Evolutionary conservation across 1,140 invertebrate species (phyloP).

Genomic region (Drosophila tani): DNA sequence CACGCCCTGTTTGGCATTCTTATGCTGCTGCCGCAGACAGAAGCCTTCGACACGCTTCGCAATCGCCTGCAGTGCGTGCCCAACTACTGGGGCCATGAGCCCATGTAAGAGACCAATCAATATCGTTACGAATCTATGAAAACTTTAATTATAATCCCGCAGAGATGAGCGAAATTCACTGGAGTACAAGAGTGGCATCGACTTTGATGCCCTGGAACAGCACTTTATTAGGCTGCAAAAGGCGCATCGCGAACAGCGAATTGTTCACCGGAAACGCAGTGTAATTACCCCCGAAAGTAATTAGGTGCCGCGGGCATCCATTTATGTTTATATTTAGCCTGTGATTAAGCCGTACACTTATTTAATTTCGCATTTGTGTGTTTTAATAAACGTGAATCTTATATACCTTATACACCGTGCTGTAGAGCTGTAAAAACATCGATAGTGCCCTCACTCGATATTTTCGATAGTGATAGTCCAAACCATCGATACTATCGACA

Average conservation of each 20-base stretch:
- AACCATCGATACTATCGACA: too few species aligned
- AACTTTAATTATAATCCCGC: background rate
- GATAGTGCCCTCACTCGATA: too few species aligned
- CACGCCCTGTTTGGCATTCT: constrained; percentile 97
- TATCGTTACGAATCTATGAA: background rate
- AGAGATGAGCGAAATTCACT: constrained; percentile 73
- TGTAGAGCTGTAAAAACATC: too few species aligned
- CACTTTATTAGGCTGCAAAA: constrained; percentile 87
- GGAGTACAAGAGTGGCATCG: constrained; percentile 85
- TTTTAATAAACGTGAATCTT: constrained; percentile 36
- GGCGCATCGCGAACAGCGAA: constrained; percentile 85
- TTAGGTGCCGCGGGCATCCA: constrained; percentile 30
- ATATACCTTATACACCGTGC: too few species aligned
- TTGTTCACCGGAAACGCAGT: constrained; percentile 81
- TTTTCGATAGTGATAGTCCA: too few species aligned
- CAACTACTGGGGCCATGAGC: constrained; percentile 83
- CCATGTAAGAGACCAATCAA: constrained; percentile 53
- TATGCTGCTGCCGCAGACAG: constrained; percentile 99
- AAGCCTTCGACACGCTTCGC: constrained; percentile 96
- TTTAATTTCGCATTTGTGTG: constrained; percentile 34
- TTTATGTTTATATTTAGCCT: constrained; percentile 47
- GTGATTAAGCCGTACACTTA: constrained; percentile 61
- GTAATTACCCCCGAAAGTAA: constrained; percentile 70
- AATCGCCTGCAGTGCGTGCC: constrained; percentile 96
- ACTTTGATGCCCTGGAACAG: constrained; percentile 86